These are phyloP conservation scores for Halcyon smyrnensis DNA, from an alignment of 2,797 vertebrate species.

Conservation along the genomic window DNA sequence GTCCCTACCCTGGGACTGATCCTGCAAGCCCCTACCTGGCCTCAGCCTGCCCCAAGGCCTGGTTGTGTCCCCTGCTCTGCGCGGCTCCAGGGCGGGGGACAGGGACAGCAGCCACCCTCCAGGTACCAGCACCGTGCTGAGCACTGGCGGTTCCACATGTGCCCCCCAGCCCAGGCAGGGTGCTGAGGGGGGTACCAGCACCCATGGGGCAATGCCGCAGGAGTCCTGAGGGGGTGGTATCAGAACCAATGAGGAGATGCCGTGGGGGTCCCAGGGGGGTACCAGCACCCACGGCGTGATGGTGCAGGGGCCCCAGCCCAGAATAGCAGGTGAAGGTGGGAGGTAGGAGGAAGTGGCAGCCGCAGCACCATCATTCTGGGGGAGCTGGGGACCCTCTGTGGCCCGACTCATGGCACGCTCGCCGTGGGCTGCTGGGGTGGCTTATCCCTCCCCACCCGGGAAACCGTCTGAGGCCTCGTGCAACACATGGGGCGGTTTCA, in stretches of 20 bases:
- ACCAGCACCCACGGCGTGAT: background rate
- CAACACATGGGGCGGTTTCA: background rate
- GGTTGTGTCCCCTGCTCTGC: rapidly evolving
- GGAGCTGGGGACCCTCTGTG: rapidly evolving
- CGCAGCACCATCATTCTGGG: rapidly evolving
- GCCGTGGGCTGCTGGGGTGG: rapidly evolving
- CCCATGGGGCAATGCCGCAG: background rate
- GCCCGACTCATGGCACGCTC: rapidly evolving
- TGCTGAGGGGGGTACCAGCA: background rate
- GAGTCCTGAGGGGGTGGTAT: no score
- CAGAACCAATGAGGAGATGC: background rate
- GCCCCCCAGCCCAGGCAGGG: background rate
- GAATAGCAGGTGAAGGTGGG: background rate
- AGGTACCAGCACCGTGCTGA: background rate
- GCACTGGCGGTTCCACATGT: background rate
- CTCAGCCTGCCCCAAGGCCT: background rate
- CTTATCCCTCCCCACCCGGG: rapidly evolving
- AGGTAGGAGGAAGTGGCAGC: background rate
- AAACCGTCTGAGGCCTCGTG: background rate
- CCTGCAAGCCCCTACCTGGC: background rate
- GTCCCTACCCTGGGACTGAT: background rate
- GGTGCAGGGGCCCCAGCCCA: background rate
- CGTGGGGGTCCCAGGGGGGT: no score
- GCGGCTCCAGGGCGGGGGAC: background rate
- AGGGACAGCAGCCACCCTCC: background rate